Conservation (phyloP, 1,140 invertebrate genomes). For the Orchestia grillus region DNA sequence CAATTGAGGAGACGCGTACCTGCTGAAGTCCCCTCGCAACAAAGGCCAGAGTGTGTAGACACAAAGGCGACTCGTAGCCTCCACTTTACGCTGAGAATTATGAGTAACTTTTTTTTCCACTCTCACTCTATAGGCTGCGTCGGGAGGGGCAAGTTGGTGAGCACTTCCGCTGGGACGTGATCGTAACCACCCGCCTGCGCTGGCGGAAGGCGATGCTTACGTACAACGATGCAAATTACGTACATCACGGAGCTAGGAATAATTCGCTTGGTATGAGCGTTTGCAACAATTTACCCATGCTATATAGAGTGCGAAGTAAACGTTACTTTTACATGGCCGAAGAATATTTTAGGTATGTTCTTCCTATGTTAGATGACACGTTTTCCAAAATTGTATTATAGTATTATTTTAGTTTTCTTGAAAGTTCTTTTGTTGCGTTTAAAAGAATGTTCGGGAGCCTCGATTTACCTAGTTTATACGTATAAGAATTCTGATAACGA, state of each 20-base stretch:
- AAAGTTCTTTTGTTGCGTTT: no score
- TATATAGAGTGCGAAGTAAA: no score
- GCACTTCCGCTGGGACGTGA: constrained; percentile 17
- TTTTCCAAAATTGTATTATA: no score
- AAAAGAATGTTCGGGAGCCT: no score
- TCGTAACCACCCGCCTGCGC: background rate
- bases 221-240: background rate
- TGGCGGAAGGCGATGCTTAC: background rate
- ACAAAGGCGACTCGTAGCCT: constrained; percentile 34
- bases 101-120: background rate
- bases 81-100: constrained; percentile 26
- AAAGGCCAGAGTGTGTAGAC: constrained; percentile 38
- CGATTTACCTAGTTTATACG: no score
- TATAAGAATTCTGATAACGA: no score
- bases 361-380: no score
- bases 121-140: background rate
- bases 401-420: no score
- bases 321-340: no score
- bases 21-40: background rate
- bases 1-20: constrained; percentile 23
- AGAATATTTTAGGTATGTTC: no score
- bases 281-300: no score
- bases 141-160: background rate
- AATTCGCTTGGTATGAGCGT: no score
- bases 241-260: background rate